A percentile compares a stretch with the other conserved stretches of the same genome.
phyloP scores from a whole-genome alignment of 2,888 invertebrate genomes.

The Limnephilus marmoratus region DNA sequence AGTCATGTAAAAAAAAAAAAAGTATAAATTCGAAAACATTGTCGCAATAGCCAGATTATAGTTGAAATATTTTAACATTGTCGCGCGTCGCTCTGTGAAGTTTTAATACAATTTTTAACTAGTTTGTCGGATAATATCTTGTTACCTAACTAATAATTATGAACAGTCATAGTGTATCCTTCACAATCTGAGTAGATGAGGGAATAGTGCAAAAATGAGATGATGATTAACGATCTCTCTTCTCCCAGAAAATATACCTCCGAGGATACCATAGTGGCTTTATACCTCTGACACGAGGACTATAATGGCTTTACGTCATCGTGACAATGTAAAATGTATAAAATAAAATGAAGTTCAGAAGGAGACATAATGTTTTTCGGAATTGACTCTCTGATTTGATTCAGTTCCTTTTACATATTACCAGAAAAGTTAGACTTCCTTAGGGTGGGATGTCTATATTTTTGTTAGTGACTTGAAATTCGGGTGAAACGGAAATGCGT shows the following conservation, averaged over 20 bases:
- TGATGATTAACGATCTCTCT: background rate
- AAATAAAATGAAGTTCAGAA: background rate
- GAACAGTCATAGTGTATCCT: background rate
- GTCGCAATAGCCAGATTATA: no score
- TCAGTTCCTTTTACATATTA: background rate
- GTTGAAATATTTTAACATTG: no score
- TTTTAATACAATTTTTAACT: background rate
- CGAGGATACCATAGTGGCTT: background rate
- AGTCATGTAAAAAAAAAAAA: no score
- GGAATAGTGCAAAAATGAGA: background rate
- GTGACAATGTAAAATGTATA: background rate
- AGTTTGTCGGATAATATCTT: background rate
- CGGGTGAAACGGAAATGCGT: no score
- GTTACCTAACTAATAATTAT: background rate
- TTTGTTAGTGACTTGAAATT: no score
- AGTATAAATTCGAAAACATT: no score
- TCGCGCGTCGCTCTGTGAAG: background rate
- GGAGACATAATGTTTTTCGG: background rate
- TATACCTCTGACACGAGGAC: no score
- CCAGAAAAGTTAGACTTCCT: background rate
- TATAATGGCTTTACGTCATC: background rate
- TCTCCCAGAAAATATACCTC: background rate
- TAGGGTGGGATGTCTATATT: no score
- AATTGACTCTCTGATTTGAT: background rate
- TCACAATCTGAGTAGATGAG: background rate